Base-by-base conservation (phyloP, 2,888 invertebrate genomes). In the Athripsodes cinereus region DNA sequence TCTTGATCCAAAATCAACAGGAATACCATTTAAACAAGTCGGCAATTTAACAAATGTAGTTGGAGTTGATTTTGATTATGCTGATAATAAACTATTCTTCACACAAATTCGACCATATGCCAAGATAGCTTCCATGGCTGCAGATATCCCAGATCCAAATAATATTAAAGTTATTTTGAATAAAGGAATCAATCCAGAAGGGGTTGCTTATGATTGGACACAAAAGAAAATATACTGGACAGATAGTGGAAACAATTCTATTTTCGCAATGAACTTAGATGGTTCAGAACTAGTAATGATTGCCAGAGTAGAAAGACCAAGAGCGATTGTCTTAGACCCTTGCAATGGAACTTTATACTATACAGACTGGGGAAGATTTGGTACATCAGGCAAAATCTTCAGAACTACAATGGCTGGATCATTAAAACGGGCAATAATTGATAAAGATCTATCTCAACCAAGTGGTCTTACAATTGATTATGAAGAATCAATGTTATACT, bases 171-270 rank as follows among this genome's bases (percentile, higher is more conserved):
- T 84, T 56, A 83, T 92, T 1, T 81, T 91, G 31, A 85, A 74
- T 65, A 86, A 86, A 68, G 89, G 90, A 20, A 92, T 94, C 55
- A 94, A 93, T 72, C 94, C 95, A 0, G 94, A 95, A 72, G 94
- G 95, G 2, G 90, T 96, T 62, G 92, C 95, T 0, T 95, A 96
- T 69, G 98, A 99, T 70, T 99, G 98, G 98, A 93, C 97, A 0
- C 94, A 94, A 66, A 91, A 92, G 70, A 97, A 96, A 72, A 85
- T 99, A 35, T 98, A 97, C 72, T 99, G 96, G 96, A 95, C 97
- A 0, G 98, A 98, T 68, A 93, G 94, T 22, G 89, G 91, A 0
- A 95, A 96, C 66, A 93, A 92, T 67, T 92, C 92, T 11, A 95
- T 96, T 57, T 96, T 95, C 68, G 91, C 96, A 0, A 93, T 97